Conservation (phyloP, 2,113 vertebrate species). For the Equus przewalskii region DNA sequence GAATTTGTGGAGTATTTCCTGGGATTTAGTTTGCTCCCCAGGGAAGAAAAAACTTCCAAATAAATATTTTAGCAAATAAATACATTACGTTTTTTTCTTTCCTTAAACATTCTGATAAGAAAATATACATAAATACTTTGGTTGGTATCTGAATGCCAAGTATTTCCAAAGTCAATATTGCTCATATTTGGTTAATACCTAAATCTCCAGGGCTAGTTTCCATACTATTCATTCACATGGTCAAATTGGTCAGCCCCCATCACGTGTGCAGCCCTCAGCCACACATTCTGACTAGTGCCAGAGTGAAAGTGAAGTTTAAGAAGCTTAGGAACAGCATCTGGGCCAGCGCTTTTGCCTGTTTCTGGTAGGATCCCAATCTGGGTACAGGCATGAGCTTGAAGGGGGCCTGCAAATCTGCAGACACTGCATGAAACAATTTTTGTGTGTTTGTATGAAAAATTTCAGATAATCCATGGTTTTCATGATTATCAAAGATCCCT, state of each 20-base stretch:
- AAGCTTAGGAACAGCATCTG: neutral
- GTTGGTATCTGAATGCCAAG: neutral
- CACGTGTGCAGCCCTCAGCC: neutral
- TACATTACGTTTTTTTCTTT: neutral
- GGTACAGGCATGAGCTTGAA: neutral
- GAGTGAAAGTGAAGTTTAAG: neutral
- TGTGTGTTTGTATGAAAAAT: neutral
- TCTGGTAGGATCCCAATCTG: neutral
- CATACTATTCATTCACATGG: neutral
- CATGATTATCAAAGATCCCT: neutral
- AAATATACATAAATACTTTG: neutral
- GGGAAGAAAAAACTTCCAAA: constrained; percentile 4
- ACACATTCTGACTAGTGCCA: neutral
- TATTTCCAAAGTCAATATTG: neutral
- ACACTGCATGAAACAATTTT: neutral
- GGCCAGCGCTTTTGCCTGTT: neutral
- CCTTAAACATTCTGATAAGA: constrained; percentile 10
- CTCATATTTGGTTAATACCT: neutral
- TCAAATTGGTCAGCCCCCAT: neutral
- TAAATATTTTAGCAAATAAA: constrained; percentile 50
- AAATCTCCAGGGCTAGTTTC: neutral
- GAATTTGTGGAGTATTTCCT: constrained; percentile 17
- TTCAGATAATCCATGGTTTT: neutral
- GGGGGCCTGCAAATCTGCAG: neutral
- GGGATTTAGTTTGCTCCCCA: neutral